Percentiles rank a stretch among this genome's conserved stretches.
Evolutionary conservation across 2,888 invertebrate genomes (phyloP).

Genomic region (Stenodema calcarata): DNA sequence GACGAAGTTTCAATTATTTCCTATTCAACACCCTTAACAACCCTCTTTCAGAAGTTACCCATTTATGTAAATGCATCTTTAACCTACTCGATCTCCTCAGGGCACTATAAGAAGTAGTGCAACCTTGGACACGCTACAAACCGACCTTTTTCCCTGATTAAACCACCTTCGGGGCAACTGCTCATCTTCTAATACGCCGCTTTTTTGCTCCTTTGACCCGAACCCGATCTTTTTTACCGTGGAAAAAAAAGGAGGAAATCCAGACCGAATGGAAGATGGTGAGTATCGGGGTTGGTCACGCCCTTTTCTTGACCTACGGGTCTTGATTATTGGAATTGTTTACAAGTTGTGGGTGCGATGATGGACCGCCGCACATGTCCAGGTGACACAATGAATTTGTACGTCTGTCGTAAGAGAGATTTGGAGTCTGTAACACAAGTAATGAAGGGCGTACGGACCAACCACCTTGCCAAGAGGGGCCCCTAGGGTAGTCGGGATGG

Average conservation of each 20-base stretch:
- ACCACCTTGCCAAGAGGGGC: background rate
- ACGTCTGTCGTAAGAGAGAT: background rate
- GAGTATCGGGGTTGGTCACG: background rate
- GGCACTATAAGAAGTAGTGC: background rate
- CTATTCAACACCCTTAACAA: background rate
- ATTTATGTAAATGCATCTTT: background rate
- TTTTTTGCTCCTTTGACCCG: background rate
- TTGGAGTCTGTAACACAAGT: background rate
- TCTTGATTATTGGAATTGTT: background rate
- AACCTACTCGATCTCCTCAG: background rate
- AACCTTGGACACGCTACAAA: conserved; percentile 1
- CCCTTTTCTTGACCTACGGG: background rate
- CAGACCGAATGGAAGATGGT: background rate
- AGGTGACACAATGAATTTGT: too few relatives aligned
- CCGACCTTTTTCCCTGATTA: conserved; percentile 6
- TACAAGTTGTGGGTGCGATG: background rate
- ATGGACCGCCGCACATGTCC: too few relatives aligned
- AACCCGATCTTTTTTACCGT: background rate
- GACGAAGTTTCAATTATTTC: background rate
- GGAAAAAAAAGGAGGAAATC: background rate
- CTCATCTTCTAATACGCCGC: background rate
- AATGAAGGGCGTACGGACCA: background rate
- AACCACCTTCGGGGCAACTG: conserved; percentile 12
- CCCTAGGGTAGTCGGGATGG: background rate
- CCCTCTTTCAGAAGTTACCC: background rate